Percentiles rank a stretch among this genome's conserved stretches.
These are phyloP conservation scores for Oreohelix idahoensis DNA, from an alignment of 1,140 invertebrate species.

Conservation along the genomic window DNA sequence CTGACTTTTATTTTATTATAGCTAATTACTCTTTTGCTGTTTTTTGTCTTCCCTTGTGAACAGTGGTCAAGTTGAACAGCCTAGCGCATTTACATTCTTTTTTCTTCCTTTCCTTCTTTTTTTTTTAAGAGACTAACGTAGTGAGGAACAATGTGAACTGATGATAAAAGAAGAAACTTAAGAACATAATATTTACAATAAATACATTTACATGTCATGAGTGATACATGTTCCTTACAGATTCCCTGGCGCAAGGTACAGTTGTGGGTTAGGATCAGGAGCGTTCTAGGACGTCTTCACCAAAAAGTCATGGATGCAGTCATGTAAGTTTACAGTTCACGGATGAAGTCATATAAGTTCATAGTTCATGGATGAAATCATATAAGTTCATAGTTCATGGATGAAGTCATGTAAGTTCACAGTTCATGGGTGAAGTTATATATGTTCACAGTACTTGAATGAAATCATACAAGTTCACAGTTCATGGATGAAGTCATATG, in stretches of 20 bases:
- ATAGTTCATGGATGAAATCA: too few species aligned
- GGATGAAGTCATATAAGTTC: too few species aligned
- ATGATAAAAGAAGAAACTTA: background rate
- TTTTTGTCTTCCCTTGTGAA: too few species aligned
- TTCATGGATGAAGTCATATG: too few species aligned
- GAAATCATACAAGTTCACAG: too few species aligned
- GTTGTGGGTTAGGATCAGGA: slow-evolving; percentile 33
- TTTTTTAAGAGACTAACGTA: background rate
- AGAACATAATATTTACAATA: background rate
- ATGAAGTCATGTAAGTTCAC: background rate
- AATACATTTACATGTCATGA: background rate
- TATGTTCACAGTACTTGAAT: background rate
- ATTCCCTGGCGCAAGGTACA: slow-evolving; percentile 36
- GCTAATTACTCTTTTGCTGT: too few species aligned
- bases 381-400: background rate
- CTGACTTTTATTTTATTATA: too few species aligned
- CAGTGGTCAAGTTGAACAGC: background rate
- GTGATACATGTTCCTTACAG: background rate
- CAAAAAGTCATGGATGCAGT: slow-evolving; percentile 9
- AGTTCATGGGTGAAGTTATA: too few species aligned
- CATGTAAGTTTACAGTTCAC: slow-evolving; percentile 29
- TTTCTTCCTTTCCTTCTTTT: background rate
- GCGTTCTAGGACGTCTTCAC: slow-evolving; percentile 22
- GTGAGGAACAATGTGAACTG: background rate
- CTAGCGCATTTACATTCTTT: background rate